Conservation (phyloP, 2,113 vertebrate species). For the Dascyllus trimaculatus region DNA sequence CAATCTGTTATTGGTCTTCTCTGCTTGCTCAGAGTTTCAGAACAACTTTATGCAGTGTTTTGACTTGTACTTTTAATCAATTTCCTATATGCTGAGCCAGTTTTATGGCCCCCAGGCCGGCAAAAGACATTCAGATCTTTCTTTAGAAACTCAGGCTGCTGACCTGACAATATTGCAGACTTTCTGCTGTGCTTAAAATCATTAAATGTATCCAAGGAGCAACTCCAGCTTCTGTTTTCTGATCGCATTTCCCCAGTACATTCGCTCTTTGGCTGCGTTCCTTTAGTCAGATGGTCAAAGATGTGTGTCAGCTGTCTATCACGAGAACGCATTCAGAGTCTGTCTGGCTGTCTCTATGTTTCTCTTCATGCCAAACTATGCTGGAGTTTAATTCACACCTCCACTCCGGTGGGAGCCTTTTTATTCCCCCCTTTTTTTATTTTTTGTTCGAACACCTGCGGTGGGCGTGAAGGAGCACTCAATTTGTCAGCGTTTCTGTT, state of each 20-base stretch:
- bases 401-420: slow-evolving; percentile 29
- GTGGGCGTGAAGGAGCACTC: slow-evolving; percentile 59
- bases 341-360: neutral
- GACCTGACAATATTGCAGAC: slow-evolving; percentile 28
- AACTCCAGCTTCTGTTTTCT: slow-evolving; percentile 21
- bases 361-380: slow-evolving; percentile 21
- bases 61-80: slow-evolving; percentile 37
- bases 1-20: slow-evolving; percentile 50
- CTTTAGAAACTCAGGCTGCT: slow-evolving; percentile 30
- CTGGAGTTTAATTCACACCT: slow-evolving; percentile 58
- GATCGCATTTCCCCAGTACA: neutral
- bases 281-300: slow-evolving; percentile 1
- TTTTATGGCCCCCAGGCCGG: slow-evolving; percentile 19
- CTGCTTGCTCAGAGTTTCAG: slow-evolving; percentile 31
- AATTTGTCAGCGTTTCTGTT: slow-evolving; percentile 55
- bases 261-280: neutral
- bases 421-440: slow-evolving; percentile 7
- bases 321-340: neutral
- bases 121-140: slow-evolving; percentile 26
- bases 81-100: slow-evolving; percentile 39
- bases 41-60: slow-evolving; percentile 46
- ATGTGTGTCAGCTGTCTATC: slow-evolving; percentile 29
- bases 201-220: slow-evolving; percentile 20
- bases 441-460: slow-evolving; percentile 72
- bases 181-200: slow-evolving; percentile 7